These are phyloP conservation scores for Antechinus stuartii DNA, from an alignment of 2,113 vertebrate species.

Conservation along the genomic window DNA sequence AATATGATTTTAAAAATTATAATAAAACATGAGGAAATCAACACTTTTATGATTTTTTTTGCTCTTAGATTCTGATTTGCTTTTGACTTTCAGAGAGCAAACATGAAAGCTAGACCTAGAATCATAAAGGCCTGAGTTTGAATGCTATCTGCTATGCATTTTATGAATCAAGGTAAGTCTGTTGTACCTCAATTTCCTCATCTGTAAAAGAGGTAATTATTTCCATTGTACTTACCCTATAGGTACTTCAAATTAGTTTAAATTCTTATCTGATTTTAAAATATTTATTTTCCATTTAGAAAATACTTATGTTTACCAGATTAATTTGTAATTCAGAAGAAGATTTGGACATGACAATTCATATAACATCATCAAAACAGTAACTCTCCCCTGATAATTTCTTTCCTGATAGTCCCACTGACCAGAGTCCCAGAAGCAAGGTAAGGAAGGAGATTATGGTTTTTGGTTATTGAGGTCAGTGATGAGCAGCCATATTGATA, in stretches of 20 bases:
- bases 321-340: not conserved
- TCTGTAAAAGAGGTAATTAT: too few species aligned
- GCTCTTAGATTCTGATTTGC: slow-evolving; percentile 57
- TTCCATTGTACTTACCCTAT: not conserved
- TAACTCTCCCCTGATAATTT: not conserved
- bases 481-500: slow-evolving; percentile 16
- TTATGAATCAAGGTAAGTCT: not conserved
- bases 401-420: not conserved
- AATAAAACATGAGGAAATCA: slow-evolving; percentile 57
- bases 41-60: slow-evolving; percentile 63
- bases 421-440: not conserved
- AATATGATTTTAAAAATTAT: slow-evolving; percentile 59
- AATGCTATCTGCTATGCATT: not conserved
- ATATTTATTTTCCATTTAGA: not conserved
- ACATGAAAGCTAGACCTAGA: not conserved
- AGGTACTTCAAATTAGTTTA: not conserved
- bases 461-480: not conserved
- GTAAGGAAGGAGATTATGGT: not conserved
- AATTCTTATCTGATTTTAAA: not conserved
- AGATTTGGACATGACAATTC: not conserved
- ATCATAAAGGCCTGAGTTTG: not conserved
- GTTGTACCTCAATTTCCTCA: not conserved
- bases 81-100: not conserved
- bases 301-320: not conserved
- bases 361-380: not conserved